phyloP scores from a whole-genome alignment of 2,797 vertebrate species.

The Pteronotus mesoamericanus region DNA sequence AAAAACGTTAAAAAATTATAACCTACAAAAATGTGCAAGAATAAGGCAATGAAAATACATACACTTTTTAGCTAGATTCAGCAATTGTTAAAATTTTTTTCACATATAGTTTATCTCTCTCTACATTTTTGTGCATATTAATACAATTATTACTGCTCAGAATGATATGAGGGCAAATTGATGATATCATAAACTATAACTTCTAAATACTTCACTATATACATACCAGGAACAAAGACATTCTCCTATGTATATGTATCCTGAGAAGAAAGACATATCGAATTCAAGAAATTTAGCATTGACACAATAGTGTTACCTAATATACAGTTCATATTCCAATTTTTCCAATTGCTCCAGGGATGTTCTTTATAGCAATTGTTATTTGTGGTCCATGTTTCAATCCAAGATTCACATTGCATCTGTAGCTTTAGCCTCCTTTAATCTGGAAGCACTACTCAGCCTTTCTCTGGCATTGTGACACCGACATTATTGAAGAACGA shows the following conservation, averaged over 20 bases:
- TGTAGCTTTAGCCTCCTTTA: not conserved
- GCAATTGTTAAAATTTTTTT: not conserved
- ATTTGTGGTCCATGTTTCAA: not conserved
- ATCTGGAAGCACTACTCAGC: not conserved
- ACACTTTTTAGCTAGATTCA: not conserved
- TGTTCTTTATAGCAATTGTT: not conserved
- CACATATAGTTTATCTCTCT: not conserved
- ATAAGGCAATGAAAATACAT: not conserved
- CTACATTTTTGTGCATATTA: not conserved
- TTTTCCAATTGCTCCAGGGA: not conserved
- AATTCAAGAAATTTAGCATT: not conserved
- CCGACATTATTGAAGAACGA: not conserved
- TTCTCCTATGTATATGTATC: not conserved
- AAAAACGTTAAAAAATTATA: not conserved
- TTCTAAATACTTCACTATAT: not conserved
- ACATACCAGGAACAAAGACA: not conserved
- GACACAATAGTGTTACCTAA: not conserved
- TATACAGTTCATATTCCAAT: not conserved
- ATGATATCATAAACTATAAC: not conserved
- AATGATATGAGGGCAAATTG: not conserved
- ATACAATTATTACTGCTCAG: not conserved
- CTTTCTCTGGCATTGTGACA: not conserved
- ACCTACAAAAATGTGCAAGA: not conserved
- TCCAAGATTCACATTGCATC: not conserved
- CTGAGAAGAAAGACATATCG: not conserved